phyloP scores from a whole-genome alignment of 2,888 invertebrate genomes.

The Sipha maydis region DNA sequence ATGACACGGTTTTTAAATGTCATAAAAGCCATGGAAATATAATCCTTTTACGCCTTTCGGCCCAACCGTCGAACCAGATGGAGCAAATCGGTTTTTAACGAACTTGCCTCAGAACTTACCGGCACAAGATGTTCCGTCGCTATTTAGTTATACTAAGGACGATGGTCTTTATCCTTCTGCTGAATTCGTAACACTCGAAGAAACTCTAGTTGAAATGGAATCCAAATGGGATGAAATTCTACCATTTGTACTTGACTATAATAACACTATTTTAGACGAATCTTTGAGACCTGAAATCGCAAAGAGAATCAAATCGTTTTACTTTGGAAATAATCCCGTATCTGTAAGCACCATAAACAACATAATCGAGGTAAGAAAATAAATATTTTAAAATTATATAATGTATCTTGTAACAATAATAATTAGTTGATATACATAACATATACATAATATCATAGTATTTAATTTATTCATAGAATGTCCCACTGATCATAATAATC shows the following conservation, averaged over 20 bases:
- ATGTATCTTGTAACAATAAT: too few relatives aligned
- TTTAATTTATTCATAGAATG: too few relatives aligned
- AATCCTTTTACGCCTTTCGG: constrained; percentile 80
- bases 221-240: constrained; percentile 64
- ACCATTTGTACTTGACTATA: constrained; percentile 65
- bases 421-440: too few relatives aligned
- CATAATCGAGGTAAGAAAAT: constrained; percentile 60
- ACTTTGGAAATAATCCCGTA: constrained; percentile 63
- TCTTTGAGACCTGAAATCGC: constrained; percentile 63
- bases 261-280: constrained; percentile 64
- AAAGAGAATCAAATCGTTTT: constrained; percentile 64
- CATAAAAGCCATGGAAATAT: constrained; percentile 72
- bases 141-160: constrained; percentile 75
- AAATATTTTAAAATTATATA: too few relatives aligned
- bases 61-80: constrained; percentile 75
- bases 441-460: too few relatives aligned
- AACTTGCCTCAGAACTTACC: constrained; percentile 74
- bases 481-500: too few relatives aligned
- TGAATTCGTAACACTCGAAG: constrained; percentile 64
- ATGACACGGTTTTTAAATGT: neutral
- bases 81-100: constrained; percentile 73
- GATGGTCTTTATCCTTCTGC: constrained; percentile 81
- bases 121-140: constrained; percentile 77
- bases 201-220: constrained; percentile 64
- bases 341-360: constrained; percentile 52